Evolutionary conservation across 2,113 vertebrate genomes (phyloP).

Genomic region (Labeo catla): DNA sequence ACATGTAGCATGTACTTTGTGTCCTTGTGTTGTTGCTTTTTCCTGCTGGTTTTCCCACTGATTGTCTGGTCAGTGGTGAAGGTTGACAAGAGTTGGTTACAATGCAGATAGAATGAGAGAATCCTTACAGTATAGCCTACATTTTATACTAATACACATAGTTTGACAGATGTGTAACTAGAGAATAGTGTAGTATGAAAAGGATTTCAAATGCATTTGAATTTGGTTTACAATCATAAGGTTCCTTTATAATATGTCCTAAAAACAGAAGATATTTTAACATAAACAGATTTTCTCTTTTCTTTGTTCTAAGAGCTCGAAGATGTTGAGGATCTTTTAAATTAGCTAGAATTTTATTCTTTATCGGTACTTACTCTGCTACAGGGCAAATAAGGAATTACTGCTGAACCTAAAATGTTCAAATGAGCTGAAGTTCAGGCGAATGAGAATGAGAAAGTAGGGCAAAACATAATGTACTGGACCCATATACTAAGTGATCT

Average conservation of each 20-base stretch:
- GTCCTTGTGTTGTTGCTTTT: neutral
- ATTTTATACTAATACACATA: neutral
- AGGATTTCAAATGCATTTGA: neutral
- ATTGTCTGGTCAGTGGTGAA: neutral
- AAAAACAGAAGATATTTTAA: neutral
- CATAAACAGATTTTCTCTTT: neutral
- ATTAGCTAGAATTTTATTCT: neutral
- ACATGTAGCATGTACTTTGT: conserved; percentile 28
- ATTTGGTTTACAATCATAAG: neutral
- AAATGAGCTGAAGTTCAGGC: neutral
- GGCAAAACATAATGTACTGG: conserved; percentile 10
- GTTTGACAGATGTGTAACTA: neutral
- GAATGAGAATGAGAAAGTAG: neutral
- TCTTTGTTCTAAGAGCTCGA: neutral
- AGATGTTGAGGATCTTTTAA: neutral
- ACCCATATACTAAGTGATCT: neutral
- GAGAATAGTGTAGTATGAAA: neutral
- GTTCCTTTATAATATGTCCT: neutral
- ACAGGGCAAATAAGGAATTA: neutral
- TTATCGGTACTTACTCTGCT: neutral
- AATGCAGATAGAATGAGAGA: neutral
- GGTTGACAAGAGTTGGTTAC: neutral
- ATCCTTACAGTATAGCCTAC: neutral
- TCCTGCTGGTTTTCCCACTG: neutral
- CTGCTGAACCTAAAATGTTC: conserved; percentile 1